Evolutionary conservation across 2,888 invertebrate genomes (phyloP).

Genomic region (Thereva unica): DNA sequence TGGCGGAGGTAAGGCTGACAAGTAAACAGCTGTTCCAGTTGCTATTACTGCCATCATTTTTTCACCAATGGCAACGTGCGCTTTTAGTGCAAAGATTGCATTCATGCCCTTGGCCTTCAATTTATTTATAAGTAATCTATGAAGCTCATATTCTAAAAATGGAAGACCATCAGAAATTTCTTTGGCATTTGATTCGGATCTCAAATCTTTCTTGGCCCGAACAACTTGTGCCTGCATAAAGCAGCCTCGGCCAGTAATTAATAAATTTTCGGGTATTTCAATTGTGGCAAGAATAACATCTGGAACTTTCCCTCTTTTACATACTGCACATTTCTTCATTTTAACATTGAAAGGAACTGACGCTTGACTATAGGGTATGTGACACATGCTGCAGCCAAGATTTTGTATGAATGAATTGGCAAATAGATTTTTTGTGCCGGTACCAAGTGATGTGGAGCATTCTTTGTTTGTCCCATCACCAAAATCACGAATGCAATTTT

Average conservation of each 20-base stretch:
- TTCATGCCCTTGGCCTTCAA: conserved; percentile 94
- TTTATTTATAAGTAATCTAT: conserved; percentile 87
- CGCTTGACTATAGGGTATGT: conserved; percentile 80
- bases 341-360: conserved; percentile 75
- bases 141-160: conserved; percentile 94
- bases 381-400: conserved; percentile 62
- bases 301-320: conserved; percentile 81
- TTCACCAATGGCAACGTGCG: conserved; percentile 83
- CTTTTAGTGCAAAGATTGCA: conserved; percentile 84
- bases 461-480: conserved; percentile 45
- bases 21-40: conserved; percentile 81
- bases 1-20: conserved; percentile 78
- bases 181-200: conserved; percentile 84
- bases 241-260: conserved; percentile 68
- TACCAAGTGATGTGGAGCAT: conserved; percentile 46
- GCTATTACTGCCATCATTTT: conserved; percentile 86
- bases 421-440: conserved; percentile 3
- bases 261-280: conserved; percentile 77
- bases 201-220: conserved; percentile 74
- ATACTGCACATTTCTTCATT: conserved; percentile 72
- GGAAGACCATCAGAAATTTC: conserved; percentile 95
- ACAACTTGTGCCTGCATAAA: conserved; percentile 77
- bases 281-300: conserved; percentile 89
- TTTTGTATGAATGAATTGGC: conserved; percentile 39
- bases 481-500: conserved; percentile 9